Evolutionary conservation across 2,888 invertebrate species (phyloP).

Genomic region (Apamea sordens): DNA sequence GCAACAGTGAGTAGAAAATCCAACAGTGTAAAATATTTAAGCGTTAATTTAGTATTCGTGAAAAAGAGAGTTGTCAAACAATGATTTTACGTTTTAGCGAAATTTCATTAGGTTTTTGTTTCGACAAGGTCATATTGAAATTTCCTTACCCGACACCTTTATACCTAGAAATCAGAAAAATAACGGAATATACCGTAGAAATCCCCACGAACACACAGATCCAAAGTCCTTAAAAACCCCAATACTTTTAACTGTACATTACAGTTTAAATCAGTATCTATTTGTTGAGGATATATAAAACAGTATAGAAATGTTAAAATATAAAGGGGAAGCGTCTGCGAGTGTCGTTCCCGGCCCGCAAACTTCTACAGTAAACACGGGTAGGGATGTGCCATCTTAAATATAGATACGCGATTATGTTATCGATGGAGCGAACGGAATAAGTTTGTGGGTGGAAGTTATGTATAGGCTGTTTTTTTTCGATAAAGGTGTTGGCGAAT

Average conservation of each 20-base stretch:
- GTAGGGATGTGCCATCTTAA: slow-evolving; percentile 60
- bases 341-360: slow-evolving; percentile 65
- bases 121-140: not conserved
- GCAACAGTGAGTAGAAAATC: not conserved
- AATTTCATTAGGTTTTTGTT: not conserved
- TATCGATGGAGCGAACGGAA: slow-evolving; percentile 46
- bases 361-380: slow-evolving; percentile 68
- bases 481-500: slow-evolving; percentile 21
- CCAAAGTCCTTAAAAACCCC: slow-evolving; percentile 27
- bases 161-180: not conserved
- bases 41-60: not conserved
- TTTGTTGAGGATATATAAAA: slow-evolving; percentile 62
- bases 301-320: slow-evolving; percentile 62
- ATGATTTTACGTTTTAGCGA: too few relatives aligned
- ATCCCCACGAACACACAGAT: too few relatives aligned
- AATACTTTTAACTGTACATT: slow-evolving; percentile 65
- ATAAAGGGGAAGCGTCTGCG: slow-evolving; percentile 65
- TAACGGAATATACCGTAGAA: not conserved
- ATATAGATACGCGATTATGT: slow-evolving; percentile 40
- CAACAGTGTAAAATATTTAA: not conserved
- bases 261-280: slow-evolving; percentile 61
- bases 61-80: too few relatives aligned
- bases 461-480: slow-evolving; percentile 36
- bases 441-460: slow-evolving; percentile 32
- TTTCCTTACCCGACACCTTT: not conserved